Conservation (phyloP, 2,797 vertebrate species). For the Enteromius argenteus region DNA sequence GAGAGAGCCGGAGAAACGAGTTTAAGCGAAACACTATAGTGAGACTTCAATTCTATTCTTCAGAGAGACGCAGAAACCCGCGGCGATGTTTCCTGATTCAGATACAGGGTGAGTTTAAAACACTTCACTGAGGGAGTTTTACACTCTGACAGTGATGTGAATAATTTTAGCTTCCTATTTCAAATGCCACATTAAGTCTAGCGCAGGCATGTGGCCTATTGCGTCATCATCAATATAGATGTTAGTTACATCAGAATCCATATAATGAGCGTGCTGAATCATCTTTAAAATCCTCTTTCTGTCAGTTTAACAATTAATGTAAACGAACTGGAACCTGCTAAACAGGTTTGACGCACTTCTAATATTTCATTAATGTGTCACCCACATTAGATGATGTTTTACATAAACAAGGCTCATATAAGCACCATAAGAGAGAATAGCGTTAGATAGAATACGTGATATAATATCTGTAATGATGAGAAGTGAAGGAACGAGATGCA, state of each 20-base stretch:
- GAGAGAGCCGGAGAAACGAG: not conserved
- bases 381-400: not conserved
- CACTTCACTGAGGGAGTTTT: not conserved
- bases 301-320: fast-evolving
- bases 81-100: constrained; percentile 6
- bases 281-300: too few species aligned
- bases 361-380: not conserved
- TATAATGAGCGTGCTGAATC: not conserved
- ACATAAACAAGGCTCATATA: not conserved
- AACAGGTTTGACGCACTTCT: not conserved
- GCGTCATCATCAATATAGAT: not conserved
- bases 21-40: not conserved
- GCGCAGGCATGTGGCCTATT: not conserved
- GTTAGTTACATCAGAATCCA: not conserved
- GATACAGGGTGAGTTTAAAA: not conserved
- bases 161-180: not conserved
- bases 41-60: not conserved
- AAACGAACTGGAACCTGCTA: not conserved
- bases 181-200: not conserved
- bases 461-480: not conserved
- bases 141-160: too few species aligned
- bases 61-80: too few species aligned
- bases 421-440: not conserved
- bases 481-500: not conserved
- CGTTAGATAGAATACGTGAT: not conserved